These are phyloP conservation scores for Proisotoma minuta DNA, from an alignment of 2,888 invertebrate species.

Conservation along the genomic window DNA sequence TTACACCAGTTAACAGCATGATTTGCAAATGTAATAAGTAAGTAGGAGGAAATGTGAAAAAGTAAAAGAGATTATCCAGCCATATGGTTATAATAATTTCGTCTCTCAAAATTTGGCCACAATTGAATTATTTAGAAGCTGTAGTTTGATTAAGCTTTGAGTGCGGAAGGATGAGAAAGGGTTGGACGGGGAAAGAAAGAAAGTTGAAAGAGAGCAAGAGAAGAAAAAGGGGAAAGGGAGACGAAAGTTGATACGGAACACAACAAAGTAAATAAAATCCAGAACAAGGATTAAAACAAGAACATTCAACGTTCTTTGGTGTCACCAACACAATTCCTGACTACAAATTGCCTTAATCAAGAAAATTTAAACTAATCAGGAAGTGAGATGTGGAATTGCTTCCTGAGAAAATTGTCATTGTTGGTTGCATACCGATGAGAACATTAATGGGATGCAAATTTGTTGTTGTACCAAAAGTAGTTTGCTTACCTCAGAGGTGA, in stretches of 20 bases:
- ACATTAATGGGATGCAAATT: slow-evolving; percentile 38
- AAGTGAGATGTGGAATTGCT: slow-evolving; percentile 41
- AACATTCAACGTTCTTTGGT: not conserved
- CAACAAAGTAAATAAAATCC: slow-evolving; percentile 16
- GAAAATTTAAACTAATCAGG: slow-evolving; percentile 45
- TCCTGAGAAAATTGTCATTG: slow-evolving; percentile 45
- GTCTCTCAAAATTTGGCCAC: too few species aligned
- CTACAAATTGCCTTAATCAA: slow-evolving; percentile 48
- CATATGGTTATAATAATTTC: too few species aligned
- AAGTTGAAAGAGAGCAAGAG: not conserved
- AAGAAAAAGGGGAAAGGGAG: slow-evolving; percentile 4
- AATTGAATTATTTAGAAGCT: too few species aligned
- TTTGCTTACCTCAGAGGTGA: slow-evolving; percentile 47
- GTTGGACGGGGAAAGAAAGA: not conserved
- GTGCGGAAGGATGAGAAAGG: not conserved
- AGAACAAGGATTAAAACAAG: slow-evolving; percentile 8
- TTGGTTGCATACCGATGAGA: slow-evolving; percentile 48
- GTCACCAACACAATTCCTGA: slow-evolving; percentile 42
- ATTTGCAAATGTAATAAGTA: too few species aligned
- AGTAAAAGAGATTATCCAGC: too few species aligned
- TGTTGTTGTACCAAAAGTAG: not conserved
- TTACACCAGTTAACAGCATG: too few species aligned
- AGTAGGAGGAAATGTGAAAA: too few species aligned
- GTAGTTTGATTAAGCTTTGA: not conserved
- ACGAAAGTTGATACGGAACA: slow-evolving; percentile 10